Percentiles rank a stretch among this genome's conserved stretches.
phyloP scores from a whole-genome alignment of 2,113 vertebrate species.

The Cyphomyrus plagiostoma region DNA sequence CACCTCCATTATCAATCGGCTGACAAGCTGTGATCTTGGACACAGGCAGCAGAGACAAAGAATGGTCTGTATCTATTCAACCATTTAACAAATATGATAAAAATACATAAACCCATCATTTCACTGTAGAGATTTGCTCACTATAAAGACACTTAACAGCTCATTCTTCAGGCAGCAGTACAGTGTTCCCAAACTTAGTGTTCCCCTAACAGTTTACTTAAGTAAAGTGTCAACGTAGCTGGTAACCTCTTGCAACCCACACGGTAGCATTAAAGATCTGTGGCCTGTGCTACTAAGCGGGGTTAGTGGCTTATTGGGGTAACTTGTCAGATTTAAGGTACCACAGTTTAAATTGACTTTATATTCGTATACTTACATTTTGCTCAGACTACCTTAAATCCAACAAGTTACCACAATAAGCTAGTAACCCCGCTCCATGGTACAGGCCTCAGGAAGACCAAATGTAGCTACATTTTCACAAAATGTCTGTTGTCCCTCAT shows the following conservation, averaged over 20 bases:
- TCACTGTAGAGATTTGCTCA: not conserved
- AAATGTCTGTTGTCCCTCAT: not conserved
- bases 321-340: too few relatives aligned
- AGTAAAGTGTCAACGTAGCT: not conserved
- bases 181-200: not conserved
- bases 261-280: not conserved
- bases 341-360: too few relatives aligned
- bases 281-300: too few relatives aligned
- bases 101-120: not conserved
- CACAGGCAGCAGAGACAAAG: not conserved
- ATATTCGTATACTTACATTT: too few relatives aligned
- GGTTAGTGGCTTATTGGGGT: too few relatives aligned
- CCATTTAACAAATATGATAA: not conserved
- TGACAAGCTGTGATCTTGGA: not conserved
- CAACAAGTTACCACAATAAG: too few relatives aligned
- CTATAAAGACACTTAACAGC: constrained; percentile 3
- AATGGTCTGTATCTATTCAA: not conserved
- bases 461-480: not conserved
- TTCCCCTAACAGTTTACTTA: not conserved
- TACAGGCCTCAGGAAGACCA: not conserved
- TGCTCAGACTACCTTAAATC: too few relatives aligned
- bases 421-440: too few relatives aligned
- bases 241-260: not conserved
- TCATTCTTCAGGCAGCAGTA: not conserved
- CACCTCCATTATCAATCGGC: not conserved